Evolutionary conservation across 2,797 vertebrate species (phyloP), one percentile per base, ranked within the genome.

Genomic region (Megalops cyprinoides): DNA sequence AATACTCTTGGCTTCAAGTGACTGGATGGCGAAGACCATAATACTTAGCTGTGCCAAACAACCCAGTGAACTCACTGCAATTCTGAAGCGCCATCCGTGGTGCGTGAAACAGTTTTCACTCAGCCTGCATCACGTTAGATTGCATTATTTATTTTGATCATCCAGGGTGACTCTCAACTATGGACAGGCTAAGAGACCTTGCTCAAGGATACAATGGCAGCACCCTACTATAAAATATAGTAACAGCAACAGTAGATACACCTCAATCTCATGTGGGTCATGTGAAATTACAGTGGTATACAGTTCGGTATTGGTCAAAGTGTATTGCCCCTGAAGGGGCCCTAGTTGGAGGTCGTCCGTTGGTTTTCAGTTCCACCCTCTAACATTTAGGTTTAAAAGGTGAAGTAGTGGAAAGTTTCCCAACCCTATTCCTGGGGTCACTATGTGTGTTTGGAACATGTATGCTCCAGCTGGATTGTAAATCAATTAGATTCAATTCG

Each of bases 231-330:
- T n/a, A n/a, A n/a, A n/a, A n/a, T n/a, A n/a, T n/a, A n/a, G 5
- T 28, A 58, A 58, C 25, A 23, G 0, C 4, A 25, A 58, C 58
- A 58, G 25, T 56, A 28, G 56, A 8, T 25, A 20, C 25, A 8
- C 25, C 56, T 58, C 20, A 12, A 53, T 5, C n/a, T n/a, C 55
- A 55, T 58, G n/a, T 4, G 23, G 91, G 90, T 91, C 89, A 90
- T 86, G 86, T 28, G 87, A 91, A 92, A 90, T 90, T 87, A 87
- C 85, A 84, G 88, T 86, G 46, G 89, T 89, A 90, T 93, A 91
- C 91, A 90, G 88, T 91, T 90, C 90, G 88, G 88, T 89, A 88
- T 85, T 87, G 85, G 86, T 87, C 87, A 91, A 91, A 92, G 92
- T 90, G 90, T 92, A 91, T 89, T 87, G 89, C 88, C 89, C 90